Base-by-base conservation (phyloP, 2,888 invertebrate genomes). In the Lysandra bellargus region DNA sequence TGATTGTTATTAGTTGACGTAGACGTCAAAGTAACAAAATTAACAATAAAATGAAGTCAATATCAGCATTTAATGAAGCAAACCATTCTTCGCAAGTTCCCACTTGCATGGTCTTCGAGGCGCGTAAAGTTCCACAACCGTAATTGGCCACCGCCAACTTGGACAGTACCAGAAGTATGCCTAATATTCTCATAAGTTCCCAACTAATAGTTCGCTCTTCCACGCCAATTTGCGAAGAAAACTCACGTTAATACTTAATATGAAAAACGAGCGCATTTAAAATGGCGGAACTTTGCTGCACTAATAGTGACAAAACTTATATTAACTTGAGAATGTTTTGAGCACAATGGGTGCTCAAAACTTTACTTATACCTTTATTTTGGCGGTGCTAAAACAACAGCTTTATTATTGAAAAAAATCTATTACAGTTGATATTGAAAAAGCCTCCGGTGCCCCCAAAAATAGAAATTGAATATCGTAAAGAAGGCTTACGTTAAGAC, bases 401-500 rank as follows among this genome's bases (percentile, higher is more conserved):
- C 33, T 37, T 37, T 69, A 33, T 69, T 69, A 69, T 69, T 37
- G 33, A 69, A 37, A 69, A 69, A 17, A 69, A 1, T 69, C 33
- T 69, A 17, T 69, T 69, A 69, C 33, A 69, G 33, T 69, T 37
- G 33, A 69, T 69, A 33, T 69, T 69, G 69, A 75, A 49, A 75
- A 75, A 75, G 49, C 44, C 75, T 14, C 3, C 44, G 30, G 49
- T 49, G 75, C 49, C 44, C 44, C 75, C 14, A 49, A 49, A 75
- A 75, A 75, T 75, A 44, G 75, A 76, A 53, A 76, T 76, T 53
- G 76, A 76, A 76, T 76, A 57, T 76, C 76, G 76, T 76, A 76
- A 76, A 49, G 53, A 30, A 76, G 76, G 76, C 76, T 76, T 76
- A 76, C 57, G 76, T 53, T 76, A 76, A 76, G 53, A 49, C 33